These are phyloP conservation scores for Lamprologus sp. DNA, from an alignment of 2,113 vertebrate genomes.

Conservation along the genomic window DNA sequence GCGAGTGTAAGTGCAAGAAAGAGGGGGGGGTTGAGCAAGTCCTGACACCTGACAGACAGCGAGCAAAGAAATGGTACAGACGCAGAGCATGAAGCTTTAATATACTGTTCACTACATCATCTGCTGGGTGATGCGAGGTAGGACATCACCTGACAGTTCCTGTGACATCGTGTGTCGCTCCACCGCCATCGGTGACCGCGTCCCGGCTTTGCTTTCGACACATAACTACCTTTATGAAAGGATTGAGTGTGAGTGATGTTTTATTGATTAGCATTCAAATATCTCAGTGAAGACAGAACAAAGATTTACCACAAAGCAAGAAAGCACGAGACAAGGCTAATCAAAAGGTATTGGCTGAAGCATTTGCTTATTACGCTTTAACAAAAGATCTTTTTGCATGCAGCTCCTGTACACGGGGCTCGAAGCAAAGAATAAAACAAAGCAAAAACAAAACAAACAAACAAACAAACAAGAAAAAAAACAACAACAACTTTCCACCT, in stretches of 20 bases:
- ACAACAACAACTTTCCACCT: too few species aligned
- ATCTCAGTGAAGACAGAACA: too few species aligned
- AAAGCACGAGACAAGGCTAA: fast-evolving
- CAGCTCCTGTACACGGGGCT: too few species aligned
- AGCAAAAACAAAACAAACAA: too few species aligned
- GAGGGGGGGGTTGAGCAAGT: background rate
- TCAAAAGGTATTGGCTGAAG: too few species aligned
- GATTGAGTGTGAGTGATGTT: too few species aligned
- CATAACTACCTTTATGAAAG: background rate
- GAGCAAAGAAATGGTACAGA: background rate
- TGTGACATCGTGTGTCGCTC: background rate
- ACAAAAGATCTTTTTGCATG: too few species aligned
- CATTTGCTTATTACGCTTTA: too few species aligned
- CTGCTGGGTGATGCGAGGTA: background rate
- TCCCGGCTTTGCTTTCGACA: background rate
- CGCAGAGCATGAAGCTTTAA: background rate
- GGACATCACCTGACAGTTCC: background rate
- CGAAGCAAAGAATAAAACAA: too few species aligned
- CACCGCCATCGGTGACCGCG: background rate
- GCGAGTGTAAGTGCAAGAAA: background rate
- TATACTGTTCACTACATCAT: background rate
- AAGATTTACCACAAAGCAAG: too few species aligned
- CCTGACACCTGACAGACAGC: background rate
- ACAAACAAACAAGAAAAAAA: too few species aligned
- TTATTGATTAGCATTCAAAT: too few species aligned